Evolutionary conservation across 2,113 vertebrate genomes (phyloP), one percentile per base, ranked within the genome.

Genomic region (Forbesichthys agassizii): DNA sequence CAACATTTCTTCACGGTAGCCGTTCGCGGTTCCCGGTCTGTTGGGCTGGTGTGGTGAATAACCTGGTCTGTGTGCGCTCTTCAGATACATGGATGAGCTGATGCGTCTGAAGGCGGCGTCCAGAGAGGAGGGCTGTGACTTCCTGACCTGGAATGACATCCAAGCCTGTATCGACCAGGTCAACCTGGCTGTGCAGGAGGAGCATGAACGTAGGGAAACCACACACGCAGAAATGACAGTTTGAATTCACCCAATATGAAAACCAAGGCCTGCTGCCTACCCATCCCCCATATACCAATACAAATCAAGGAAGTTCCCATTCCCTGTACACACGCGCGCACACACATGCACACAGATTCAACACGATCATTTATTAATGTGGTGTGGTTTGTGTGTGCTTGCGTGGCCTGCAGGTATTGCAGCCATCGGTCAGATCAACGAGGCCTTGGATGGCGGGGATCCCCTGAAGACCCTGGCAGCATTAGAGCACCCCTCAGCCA

Each of bases 121-220:
- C 2, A 86, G 71, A 42, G 91, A 90, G 48, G 90, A 95, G 33
- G 93, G 93, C 20, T 86, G 67, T 11, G 93, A 95, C 9, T 98
- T 94, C 48, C 87, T 99, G 61, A 96, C 96, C 0, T 99, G 98
- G 98, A 99, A 98, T n/a, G 96, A 98, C 90, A 98, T 99, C 75
- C 98, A 99, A 11, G 95, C 95, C 0, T 95, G 93, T n/a, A 80
- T 99, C 61, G 96, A 97, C 90, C 94, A 89, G 3, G 95, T 99
- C 85, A 99, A 99, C 79, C 42, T 85, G 72, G 80, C 87, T n/a
- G 94, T 99, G 46, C 95, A 89, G 1, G 96, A 99, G 86, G 98
- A 99, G 58, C 96, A 99, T 0, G 95, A 96, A 83, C 88, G 98
- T 99, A 88, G 94, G 96, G 48, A 18, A 14, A n/a, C 13, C 60